Percentiles rank a stretch among this genome's conserved stretches.
Conservation (phyloP, 2,888 invertebrate species). For the Magallana nippona region DNA sequence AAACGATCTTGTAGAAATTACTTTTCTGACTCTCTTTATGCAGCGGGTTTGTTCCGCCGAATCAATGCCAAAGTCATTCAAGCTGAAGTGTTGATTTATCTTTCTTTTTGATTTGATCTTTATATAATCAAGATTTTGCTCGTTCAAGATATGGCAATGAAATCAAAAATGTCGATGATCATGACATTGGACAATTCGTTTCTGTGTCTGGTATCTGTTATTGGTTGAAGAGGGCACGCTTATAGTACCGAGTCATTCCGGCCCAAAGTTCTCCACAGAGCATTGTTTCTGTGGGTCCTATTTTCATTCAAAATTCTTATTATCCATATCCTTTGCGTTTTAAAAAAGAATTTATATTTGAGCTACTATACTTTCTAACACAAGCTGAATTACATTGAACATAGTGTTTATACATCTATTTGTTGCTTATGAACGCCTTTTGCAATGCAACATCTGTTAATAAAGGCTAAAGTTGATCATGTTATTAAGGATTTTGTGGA, state of each 20-base stretch:
- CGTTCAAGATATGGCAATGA: slow-evolving; percentile 14
- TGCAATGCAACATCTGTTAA: too few relatives aligned
- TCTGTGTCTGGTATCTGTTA: not conserved
- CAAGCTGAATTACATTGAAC: too few relatives aligned
- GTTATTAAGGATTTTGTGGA: too few relatives aligned
- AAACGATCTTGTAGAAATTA: not conserved
- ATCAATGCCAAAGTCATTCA: slow-evolving; percentile 19
- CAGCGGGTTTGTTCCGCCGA: not conserved
- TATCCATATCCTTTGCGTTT: too few relatives aligned
- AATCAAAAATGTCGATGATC: not conserved
- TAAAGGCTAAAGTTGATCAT: too few relatives aligned
- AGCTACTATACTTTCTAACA: too few relatives aligned
- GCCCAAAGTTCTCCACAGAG: not conserved
- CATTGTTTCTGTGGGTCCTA: not conserved
- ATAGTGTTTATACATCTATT: too few relatives aligned
- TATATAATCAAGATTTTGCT: not conserved
- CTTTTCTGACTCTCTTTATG: slow-evolving; percentile 8
- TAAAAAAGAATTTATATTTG: too few relatives aligned
- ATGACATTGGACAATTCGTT: slow-evolving; percentile 1
- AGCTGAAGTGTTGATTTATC: slow-evolving; percentile 1
- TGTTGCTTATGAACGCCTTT: too few relatives aligned
- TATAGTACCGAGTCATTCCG: not conserved
- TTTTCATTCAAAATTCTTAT: not conserved
- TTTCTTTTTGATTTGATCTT: not conserved
- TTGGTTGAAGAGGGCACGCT: not conserved